These are phyloP conservation scores for Allygus modestus DNA, from an alignment of 2,888 invertebrate genomes.

Conservation along the genomic window DNA sequence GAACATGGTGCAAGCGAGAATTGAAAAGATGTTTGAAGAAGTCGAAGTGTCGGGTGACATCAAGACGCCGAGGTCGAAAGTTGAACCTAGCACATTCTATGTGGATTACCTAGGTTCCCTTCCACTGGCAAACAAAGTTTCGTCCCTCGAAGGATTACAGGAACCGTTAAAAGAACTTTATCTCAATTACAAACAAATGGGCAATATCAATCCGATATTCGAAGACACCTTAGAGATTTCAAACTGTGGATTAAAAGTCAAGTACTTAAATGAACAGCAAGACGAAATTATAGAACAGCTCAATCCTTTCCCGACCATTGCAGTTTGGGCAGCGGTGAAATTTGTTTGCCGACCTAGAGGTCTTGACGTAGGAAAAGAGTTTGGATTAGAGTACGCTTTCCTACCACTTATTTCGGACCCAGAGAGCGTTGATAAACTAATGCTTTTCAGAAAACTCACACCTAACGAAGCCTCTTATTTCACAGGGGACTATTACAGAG, in stretches of 20 bases:
- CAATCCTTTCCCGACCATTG: conserved; percentile 93
- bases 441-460: conserved; percentile 77
- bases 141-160: conserved; percentile 90
- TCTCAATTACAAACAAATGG: conserved; percentile 70
- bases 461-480: conserved; percentile 67
- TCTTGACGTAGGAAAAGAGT: conserved; percentile 22
- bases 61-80: conserved; percentile 30
- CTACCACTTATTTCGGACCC: conserved; percentile 91
- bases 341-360: conserved; percentile 82
- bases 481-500: conserved; percentile 71
- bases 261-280: conserved; percentile 78
- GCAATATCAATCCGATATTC: conserved; percentile 49
- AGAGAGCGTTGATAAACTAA: conserved; percentile 85
- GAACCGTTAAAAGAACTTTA: conserved; percentile 87
- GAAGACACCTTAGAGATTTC: conserved; percentile 79
- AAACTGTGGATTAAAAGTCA: conserved; percentile 84
- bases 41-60: conserved; percentile 66
- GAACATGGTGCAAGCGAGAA: conserved; percentile 90
- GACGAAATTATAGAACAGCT: conserved; percentile 74
- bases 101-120: conserved; percentile 92
- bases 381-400: conserved; percentile 84
- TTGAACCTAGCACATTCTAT: conserved; percentile 68
- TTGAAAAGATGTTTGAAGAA: conserved; percentile 88
- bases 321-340: conserved; percentile 95
- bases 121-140: conserved; percentile 84